Conservation (phyloP, 2,113 vertebrate genomes). For the Salvelinus fontinalis region DNA sequence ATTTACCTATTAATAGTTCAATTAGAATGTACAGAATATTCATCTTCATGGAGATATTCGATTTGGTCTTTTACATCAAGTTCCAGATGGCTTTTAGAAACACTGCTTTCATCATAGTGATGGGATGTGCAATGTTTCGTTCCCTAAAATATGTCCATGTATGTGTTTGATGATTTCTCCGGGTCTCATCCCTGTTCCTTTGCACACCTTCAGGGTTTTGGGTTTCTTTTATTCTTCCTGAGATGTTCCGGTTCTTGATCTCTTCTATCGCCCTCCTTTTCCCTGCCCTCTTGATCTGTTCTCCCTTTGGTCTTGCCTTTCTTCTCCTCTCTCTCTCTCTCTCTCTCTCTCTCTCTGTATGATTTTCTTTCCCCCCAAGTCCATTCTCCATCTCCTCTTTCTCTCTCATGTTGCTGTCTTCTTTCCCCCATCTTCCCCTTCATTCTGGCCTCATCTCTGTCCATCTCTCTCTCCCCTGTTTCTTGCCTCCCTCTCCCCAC, state of each 20-base stretch:
- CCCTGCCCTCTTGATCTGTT: not conserved
- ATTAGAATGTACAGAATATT: conserved; percentile 1
- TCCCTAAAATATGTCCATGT: not conserved
- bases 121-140: not conserved
- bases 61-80: not conserved
- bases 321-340: too few relatives aligned
- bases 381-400: not conserved
- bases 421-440: conserved; percentile 2
- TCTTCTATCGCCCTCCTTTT: not conserved
- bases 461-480: not conserved
- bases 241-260: not conserved
- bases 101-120: not conserved
- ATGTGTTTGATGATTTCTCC: not conserved
- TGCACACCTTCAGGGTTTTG: not conserved
- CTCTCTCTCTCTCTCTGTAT: too few relatives aligned
- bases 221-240: not conserved
- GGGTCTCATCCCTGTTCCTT: not conserved
- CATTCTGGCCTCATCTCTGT: too few relatives aligned
- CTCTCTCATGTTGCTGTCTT: not conserved
- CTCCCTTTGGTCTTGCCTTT: not conserved
- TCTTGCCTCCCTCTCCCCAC: not conserved
- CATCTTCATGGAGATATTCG: not conserved
- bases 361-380: too few relatives aligned
- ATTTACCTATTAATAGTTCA: conserved; percentile 1
- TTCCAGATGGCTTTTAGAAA: not conserved